Evolutionary conservation across 2,888 invertebrate species (phyloP), one percentile per base, ranked within the genome.

Genomic region (Tiliacea aurago): DNA sequence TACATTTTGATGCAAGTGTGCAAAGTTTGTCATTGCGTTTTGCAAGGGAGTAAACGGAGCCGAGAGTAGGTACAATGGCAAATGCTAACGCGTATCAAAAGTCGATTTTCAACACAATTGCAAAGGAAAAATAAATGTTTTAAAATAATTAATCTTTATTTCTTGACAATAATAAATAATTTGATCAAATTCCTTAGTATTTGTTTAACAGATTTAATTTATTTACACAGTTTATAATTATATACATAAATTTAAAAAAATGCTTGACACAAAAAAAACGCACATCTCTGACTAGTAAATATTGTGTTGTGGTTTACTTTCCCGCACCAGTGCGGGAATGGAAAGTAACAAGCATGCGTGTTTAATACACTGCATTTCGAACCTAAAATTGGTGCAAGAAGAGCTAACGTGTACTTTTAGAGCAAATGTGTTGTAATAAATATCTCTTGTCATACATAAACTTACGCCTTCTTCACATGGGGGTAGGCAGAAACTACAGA

Each of bases 351-450:
- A 45, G 7, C 23, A 13, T 28, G 45, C 4, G 28, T 45, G 45
- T 28, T 62, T 11, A 28, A 20, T 62, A 62, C 18, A 23, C 10
- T 43, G 23, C 58, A 58, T 58, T 58, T 5, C 33, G 3, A 58
- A 58, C 3, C 33, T 58, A 20, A 58, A 41, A 15, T 2, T 4
- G 1, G 13, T 47, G 28, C 33, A 63, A n/a, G 33, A 33, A n/a
- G 3, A n/a, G 10, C 33, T 0, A n/a, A n/a, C n/a, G n/a, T n/a
- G n/a, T n/a, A 15, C n/a, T 33, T 33, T 28, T 20, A 9, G 9
- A 33, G 3, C 4, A 63, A 63, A 33, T 63, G n/a, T 49, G n/a
- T 63, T 63, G 20, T n/a, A 63, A 49, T 45, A 47, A n/a, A 15
- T 15, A 45, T 45, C 13, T 28, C 28, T 2, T 28, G 28, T 28